Conservation (phyloP, 2,797 vertebrate genomes). For the Sebastes flavidus region DNA sequence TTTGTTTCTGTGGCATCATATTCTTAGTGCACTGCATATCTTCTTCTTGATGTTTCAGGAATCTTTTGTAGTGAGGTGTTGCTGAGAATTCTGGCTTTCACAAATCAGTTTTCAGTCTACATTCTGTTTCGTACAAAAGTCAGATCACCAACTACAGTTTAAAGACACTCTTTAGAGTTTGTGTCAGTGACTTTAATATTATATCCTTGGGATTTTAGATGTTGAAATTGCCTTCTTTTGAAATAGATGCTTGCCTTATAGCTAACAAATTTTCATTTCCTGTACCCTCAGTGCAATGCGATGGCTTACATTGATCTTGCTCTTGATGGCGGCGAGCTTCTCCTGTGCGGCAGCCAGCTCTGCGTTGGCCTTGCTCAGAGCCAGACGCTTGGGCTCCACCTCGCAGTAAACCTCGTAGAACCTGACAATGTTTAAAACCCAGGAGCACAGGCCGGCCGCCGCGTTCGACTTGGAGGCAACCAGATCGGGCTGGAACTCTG, state of each 20-base stretch:
- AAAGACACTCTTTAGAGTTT: neutral
- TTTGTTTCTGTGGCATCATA: slow-evolving; percentile 36
- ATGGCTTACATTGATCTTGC: slow-evolving; percentile 89
- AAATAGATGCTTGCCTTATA: slow-evolving; percentile 5
- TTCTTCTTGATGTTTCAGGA: slow-evolving; percentile 31
- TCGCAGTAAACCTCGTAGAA: slow-evolving; percentile 93
- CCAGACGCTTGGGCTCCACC: slow-evolving; percentile 94
- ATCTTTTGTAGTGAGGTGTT: slow-evolving; percentile 16
- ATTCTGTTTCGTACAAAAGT: neutral
- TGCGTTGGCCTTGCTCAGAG: slow-evolving; percentile 87
- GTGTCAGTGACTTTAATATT: slow-evolving; percentile 14
- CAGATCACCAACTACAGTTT: slow-evolving; percentile 8
- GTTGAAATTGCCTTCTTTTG: slow-evolving; percentile 11
- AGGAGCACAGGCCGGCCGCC: slow-evolving; percentile 94
- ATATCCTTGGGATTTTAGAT: slow-evolving; percentile 28
- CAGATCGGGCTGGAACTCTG: slow-evolving; percentile 89
- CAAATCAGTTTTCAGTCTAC: slow-evolving; percentile 28
- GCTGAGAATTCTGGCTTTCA: slow-evolving; percentile 27
- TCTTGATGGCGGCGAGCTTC: slow-evolving; percentile 89
- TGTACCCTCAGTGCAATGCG: neutral
- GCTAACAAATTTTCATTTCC: slow-evolving; percentile 34
- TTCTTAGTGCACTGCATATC: slow-evolving; percentile 36
- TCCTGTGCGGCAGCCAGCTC: slow-evolving; percentile 92
- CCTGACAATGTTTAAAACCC: slow-evolving; percentile 93
- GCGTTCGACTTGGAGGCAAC: slow-evolving; percentile 90